A percentile compares a stretch with the other conserved stretches of the same genome.
phyloP scores from a whole-genome alignment of 2,888 invertebrate genomes.

The Tipula lateralis region DNA sequence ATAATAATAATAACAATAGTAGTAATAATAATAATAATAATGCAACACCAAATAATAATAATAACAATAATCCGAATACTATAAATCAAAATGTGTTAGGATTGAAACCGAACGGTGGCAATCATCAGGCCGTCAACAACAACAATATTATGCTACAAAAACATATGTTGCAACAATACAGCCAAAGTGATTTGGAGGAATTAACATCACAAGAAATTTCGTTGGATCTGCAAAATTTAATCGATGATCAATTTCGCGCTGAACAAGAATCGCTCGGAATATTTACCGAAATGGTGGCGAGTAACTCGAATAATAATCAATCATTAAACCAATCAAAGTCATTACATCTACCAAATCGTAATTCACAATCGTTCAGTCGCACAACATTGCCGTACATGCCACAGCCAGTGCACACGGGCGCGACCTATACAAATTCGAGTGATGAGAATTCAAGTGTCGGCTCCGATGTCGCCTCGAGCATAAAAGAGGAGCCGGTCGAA shows the following conservation, averaged over 20 bases:
- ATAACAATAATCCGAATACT: slow-evolving; percentile 38
- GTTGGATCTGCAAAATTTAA: slow-evolving; percentile 84
- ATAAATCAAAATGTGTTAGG: slow-evolving; percentile 41
- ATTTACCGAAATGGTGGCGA: slow-evolving; percentile 73
- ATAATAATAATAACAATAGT: slow-evolving; percentile 36
- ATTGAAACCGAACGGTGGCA: slow-evolving; percentile 42
- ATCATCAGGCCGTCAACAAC: slow-evolving; percentile 37
- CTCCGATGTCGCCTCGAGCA: slow-evolving; percentile 66
- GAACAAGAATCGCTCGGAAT: slow-evolving; percentile 70
- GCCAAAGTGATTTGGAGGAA: slow-evolving; percentile 79
- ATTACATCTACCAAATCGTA: slow-evolving; percentile 44
- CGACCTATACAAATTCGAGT: slow-evolving; percentile 51
- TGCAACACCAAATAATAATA: slow-evolving; percentile 26
- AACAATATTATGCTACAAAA: slow-evolving; percentile 53
- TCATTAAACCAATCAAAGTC: slow-evolving; percentile 48
- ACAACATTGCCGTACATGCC: slow-evolving; percentile 86
- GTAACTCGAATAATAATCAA: slow-evolving; percentile 46
- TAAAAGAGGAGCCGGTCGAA: slow-evolving; percentile 83
- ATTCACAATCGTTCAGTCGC: slow-evolving; percentile 52
- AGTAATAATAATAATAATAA: slow-evolving; percentile 39
- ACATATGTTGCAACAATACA: slow-evolving; percentile 65
- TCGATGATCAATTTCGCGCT: slow-evolving; percentile 81
- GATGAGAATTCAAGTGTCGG: slow-evolving; percentile 57
- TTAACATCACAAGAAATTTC: slow-evolving; percentile 90
- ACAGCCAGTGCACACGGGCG: slow-evolving; percentile 73